Evolutionary conservation across 2,888 invertebrate species (phyloP), one percentile per base, ranked within the genome.

Genomic region (Drosophila neoperkinsi): DNA sequence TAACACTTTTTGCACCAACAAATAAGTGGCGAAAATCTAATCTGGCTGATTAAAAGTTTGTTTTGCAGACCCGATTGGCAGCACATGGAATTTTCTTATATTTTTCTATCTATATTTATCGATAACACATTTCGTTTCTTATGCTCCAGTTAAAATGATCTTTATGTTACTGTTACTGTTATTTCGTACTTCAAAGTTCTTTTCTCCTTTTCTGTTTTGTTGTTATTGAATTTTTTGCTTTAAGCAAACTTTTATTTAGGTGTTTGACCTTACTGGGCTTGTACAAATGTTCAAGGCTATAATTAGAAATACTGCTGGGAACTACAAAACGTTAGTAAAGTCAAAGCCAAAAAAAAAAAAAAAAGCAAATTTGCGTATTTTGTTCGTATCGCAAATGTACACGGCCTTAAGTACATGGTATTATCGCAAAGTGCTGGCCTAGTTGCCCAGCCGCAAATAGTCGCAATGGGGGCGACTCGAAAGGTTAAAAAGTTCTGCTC

Each of bases 381-480:
- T 46, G 13, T 13, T 2, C 11, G 21, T 21, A 6, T 21, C 13
- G 13, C 43, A 21, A 13, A 21, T 3, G 3, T 21, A 1, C 6
- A 11, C 3, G 25, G 46, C 46, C 46, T 16, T 16, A 9, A 46
- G 16, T 46, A 46, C 28, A 1, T 46, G 43, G 43, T 9, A 25
- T 25, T 46, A 46, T 4, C 46, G 28, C 25, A 46, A 1, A 2
- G 25, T 2, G 56, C 21, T 57, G 43, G 41, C 43, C 43, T 25
- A 57, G 43, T 57, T 57, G 64, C 59, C 50, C 65, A 73, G 73
- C 62, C 38, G 53, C 57, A 38, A 71, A 52, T 38, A 36, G 16
- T 58, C 46, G 53, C 67, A 72, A 55, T 65, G 77, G 46, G 70
- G 46, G 46, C 63, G 62, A 53, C 50, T 64, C 4, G 33, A 73